A percentile compares a stretch with the other conserved stretches of the same genome.
Conservation (phyloP, 2,888 invertebrate species). For the Xylota sylvarum region DNA sequence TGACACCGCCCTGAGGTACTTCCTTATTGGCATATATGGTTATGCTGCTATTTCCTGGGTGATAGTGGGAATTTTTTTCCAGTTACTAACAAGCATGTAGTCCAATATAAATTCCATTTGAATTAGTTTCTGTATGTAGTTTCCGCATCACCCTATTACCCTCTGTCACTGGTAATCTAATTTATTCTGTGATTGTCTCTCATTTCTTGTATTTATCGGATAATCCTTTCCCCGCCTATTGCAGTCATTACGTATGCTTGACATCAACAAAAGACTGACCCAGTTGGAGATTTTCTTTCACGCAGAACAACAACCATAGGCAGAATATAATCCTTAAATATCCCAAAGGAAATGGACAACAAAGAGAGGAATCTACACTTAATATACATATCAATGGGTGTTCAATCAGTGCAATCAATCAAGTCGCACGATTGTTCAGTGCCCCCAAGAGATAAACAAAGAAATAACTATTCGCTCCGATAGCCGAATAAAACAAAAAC, state of each 20-base stretch:
- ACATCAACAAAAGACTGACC: slow-evolving; percentile 20
- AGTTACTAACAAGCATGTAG: too few species aligned
- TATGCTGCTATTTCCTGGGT: too few species aligned
- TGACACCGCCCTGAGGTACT: too few species aligned
- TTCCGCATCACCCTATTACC: background rate
- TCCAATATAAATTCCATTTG: too few species aligned
- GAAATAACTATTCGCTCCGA: slow-evolving; percentile 4
- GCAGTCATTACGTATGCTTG: slow-evolving; percentile 41
- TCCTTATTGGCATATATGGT: too few species aligned
- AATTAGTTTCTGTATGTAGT: background rate
- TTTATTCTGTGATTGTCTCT: slow-evolving; percentile 18
- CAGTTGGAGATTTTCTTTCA: slow-evolving; percentile 19
- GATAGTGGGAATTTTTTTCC: too few species aligned
- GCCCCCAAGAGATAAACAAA: slow-evolving; percentile 15
- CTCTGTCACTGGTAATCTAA: background rate
- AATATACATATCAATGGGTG: slow-evolving; percentile 36
- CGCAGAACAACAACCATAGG: background rate
- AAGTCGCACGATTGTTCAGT: slow-evolving; percentile 20
- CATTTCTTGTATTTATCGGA: background rate
- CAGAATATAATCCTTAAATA: slow-evolving; percentile 1
- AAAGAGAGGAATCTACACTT: slow-evolving; percentile 11
- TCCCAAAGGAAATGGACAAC: slow-evolving; percentile 9
- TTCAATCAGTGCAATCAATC: slow-evolving; percentile 58
- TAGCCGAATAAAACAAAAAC: background rate
- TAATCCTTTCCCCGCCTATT: slow-evolving; percentile 7